Percentiles rank a stretch among this genome's conserved stretches.
Conservation (phyloP, 2,113 vertebrate genomes). For the Poeciliopsis occidentalis region DNA sequence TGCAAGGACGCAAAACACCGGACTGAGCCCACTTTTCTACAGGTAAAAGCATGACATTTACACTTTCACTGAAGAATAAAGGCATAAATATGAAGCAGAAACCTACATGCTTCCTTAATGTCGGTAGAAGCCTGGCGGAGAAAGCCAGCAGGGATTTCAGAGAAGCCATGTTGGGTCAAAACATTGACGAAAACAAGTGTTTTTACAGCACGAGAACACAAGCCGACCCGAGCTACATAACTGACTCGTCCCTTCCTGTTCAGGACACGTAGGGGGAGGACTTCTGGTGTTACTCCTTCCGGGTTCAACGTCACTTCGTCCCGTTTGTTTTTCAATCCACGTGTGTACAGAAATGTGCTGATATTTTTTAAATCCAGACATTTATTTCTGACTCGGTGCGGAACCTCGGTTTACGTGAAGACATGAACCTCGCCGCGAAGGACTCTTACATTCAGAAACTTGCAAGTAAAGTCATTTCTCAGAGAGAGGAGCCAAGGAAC, state of each 20-base stretch:
- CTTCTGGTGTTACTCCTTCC: too few species aligned
- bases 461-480: constrained; percentile 80
- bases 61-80: neutral
- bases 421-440: constrained; percentile 81
- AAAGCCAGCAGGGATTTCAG: constrained; percentile 53
- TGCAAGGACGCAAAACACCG: constrained; percentile 18
- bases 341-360: constrained; percentile 33
- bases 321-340: too few species aligned
- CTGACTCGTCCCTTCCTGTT: too few species aligned
- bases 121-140: constrained; percentile 45
- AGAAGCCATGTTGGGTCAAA: constrained; percentile 55
- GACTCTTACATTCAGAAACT: constrained; percentile 90
- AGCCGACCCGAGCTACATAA: too few species aligned
- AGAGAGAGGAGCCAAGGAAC: constrained; percentile 74
- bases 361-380: neutral
- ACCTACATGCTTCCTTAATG: constrained; percentile 60
- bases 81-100: neutral
- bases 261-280: too few species aligned
- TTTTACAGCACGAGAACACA: neutral
- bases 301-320: too few species aligned
- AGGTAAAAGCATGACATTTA: constrained; percentile 11
- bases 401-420: rapidly evolving
- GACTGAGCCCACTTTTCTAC: neutral
- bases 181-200: neutral
- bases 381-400: neutral